Conservation (phyloP, 1,140 invertebrate species). For the Meloidogyne exigua region DNA sequence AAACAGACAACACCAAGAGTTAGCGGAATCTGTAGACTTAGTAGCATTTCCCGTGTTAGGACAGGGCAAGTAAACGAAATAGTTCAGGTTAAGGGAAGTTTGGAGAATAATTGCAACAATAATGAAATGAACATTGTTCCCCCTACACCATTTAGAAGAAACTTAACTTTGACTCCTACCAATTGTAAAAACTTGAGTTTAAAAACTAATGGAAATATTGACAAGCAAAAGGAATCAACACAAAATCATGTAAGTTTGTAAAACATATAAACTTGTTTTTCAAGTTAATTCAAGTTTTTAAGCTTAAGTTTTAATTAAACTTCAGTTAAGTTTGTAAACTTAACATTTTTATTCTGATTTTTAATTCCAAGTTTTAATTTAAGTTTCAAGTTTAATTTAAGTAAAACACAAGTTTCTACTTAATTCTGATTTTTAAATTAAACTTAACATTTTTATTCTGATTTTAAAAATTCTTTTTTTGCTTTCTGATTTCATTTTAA, state of each 20-base stretch:
- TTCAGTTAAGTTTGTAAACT: too few relatives aligned
- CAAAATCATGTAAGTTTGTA: not conserved
- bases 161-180: not conserved
- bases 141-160: not conserved
- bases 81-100: not conserved
- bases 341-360: not conserved
- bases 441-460: not conserved
- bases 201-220: not conserved
- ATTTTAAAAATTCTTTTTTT: not conserved
- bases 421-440: not conserved
- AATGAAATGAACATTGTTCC: not conserved
- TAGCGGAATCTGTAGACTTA: not conserved
- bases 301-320: too few relatives aligned
- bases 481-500: not conserved
- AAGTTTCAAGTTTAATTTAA: too few relatives aligned
- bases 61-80: not conserved
- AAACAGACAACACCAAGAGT: not conserved
- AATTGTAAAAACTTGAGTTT: not conserved
- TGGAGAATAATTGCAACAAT: not conserved
- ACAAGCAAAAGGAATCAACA: not conserved
- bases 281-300: too few relatives aligned
- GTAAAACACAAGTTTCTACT: too few relatives aligned
- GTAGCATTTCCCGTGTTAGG: not conserved
- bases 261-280: too few relatives aligned
- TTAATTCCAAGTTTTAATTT: not conserved